Base-by-base conservation (phyloP, 2,888 invertebrate species). In the Seira musarum region DNA sequence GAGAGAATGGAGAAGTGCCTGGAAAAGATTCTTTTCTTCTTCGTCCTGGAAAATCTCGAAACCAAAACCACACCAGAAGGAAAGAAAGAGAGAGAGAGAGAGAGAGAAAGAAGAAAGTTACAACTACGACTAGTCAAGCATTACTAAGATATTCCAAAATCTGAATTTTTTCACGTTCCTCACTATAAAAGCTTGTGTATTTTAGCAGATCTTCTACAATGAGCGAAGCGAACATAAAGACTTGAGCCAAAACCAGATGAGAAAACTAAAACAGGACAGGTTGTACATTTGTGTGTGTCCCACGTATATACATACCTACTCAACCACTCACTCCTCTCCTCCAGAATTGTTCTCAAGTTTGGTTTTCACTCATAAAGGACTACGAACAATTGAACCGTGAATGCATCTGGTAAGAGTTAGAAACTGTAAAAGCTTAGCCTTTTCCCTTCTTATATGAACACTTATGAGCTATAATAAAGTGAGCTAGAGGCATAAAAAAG, bases 311-410 rank as follows among this genome's bases (percentile, higher is more conserved):
- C 15, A 3, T 49, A 49, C 49, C 49, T n/a, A 49, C 13, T 49
- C 17, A 3, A 49, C 15, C 49, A 49, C 30, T 30, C 30, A n/a
- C n/a, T 30, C 8, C 30, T 30, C 30, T 30, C 53, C 13, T n/a
- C n/a, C n/a, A n/a, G 17, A 53, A 53, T 17, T 53, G 53, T 30
- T 30, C 30, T 30, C 8, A 30, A 53, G 53, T 53, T 53, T n/a
- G 53, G n/a, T 53, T 17, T 53, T 53, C 3, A 53, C 53, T 53
- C 53, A 10, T 60, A 60, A 15, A 60, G 22, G 60, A 21, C 22
- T 60, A 30, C 35, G 61, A 71, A 30, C 61, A 74, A 80, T 69
- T 80, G 69, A 80, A 74, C 69, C 74, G 30, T 74, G 63, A 80
- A 49, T 64, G 70, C 73, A 79, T 15, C 60, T 60, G 60, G 60